These are phyloP conservation scores for Oopsacas minuta DNA, from an alignment of 37 sponge, comb jelly and placozoan species.

Conservation along the genomic window DNA sequence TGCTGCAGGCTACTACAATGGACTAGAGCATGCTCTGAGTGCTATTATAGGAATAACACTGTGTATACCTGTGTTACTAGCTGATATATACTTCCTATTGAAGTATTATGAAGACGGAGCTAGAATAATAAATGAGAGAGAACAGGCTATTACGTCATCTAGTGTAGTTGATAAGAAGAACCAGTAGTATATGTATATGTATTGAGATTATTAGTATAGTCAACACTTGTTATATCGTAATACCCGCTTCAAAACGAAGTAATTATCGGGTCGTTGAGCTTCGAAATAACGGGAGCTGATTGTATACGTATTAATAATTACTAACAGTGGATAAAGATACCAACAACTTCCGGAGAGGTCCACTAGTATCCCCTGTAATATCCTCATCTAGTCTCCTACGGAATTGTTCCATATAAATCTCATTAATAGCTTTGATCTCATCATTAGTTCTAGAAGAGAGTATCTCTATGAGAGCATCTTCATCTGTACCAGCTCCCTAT, in stretches of 20 bases:
- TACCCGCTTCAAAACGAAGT: too few species aligned
- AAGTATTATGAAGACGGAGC: slow-evolving; percentile 1
- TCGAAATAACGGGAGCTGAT: too few species aligned
- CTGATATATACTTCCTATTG: background rate
- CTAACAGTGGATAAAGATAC: slow-evolving; percentile 65
- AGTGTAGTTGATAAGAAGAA: background rate
- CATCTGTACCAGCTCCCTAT: slow-evolving; percentile 57
- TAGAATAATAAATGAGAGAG: too few species aligned
- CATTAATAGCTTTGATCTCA: slow-evolving; percentile 1
- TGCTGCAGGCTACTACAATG: background rate
- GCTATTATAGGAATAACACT: background rate
- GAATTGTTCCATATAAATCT: background rate
- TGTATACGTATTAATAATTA: too few species aligned
- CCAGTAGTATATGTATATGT: background rate
- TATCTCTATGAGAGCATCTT: slow-evolving; percentile 35
- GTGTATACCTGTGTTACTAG: background rate
- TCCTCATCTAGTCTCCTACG: slow-evolving; percentile 79
- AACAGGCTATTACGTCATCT: too few species aligned
- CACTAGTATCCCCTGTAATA: slow-evolving; percentile 81
- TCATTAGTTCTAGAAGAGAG: slow-evolving; percentile 43
- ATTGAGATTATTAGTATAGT: background rate
- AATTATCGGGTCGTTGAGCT: too few species aligned
- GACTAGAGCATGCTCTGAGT: background rate
- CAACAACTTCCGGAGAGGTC: slow-evolving; percentile 79
- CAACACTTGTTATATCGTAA: background rate